Conservation (phyloP, 2,113 vertebrate species). For the Dermatemys mawii region DNA sequence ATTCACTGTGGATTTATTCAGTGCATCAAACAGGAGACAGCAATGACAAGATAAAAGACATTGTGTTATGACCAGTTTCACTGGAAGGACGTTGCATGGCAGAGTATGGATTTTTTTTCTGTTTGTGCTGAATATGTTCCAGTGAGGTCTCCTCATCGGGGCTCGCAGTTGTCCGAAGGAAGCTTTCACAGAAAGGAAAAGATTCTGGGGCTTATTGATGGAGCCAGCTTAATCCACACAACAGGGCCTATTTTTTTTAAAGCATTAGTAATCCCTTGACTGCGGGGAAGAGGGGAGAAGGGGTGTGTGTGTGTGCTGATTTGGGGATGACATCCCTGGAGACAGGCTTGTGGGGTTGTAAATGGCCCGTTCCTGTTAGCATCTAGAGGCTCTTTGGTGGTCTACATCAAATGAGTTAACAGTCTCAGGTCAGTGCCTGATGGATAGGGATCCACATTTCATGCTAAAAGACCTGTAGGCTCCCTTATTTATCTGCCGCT, state of each 20-base stretch:
- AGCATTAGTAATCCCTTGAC: neutral
- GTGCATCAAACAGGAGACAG: conserved; percentile 48
- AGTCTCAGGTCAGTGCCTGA: neutral
- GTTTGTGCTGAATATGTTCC: conserved; percentile 15
- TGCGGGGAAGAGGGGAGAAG: neutral
- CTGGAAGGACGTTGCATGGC: conserved; percentile 42
- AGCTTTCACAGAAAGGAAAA: neutral
- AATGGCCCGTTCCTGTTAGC: rapidly evolving
- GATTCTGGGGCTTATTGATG: neutral
- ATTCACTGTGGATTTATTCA: conserved; percentile 44
- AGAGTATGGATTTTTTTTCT: conserved; percentile 10
- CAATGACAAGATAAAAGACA: conserved; percentile 53
- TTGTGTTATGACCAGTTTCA: conserved; percentile 55
- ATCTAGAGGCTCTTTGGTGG: neutral
- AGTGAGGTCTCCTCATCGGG: conserved; percentile 44
- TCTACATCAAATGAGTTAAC: neutral
- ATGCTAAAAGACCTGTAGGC: neutral
- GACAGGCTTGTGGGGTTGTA: neutral
- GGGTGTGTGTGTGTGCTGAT: neutral
- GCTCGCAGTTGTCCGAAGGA: conserved; percentile 16
- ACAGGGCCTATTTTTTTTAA: neutral
- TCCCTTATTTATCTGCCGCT: neutral
- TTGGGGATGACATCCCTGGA: rapidly evolving
- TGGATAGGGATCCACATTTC: neutral
- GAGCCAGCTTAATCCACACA: neutral